phyloP scores from a whole-genome alignment of 1,140 invertebrate species.

The Drosophila santomea region DNA sequence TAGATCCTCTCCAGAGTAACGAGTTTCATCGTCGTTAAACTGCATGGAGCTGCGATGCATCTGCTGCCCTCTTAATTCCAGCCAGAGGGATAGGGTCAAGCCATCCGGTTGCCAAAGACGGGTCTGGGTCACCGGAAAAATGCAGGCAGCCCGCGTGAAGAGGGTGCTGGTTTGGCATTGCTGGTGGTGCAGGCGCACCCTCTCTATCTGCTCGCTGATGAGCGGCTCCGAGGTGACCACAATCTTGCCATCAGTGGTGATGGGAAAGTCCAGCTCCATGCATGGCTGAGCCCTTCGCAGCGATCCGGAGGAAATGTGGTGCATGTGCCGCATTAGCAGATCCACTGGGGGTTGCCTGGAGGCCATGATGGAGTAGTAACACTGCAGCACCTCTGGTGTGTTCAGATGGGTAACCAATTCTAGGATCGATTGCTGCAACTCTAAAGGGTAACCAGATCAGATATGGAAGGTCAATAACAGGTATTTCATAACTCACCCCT shows the following conservation, averaged over 20 bases:
- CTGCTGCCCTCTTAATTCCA: slow-evolving; percentile 70
- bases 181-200: slow-evolving; percentile 69
- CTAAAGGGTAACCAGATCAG: slow-evolving; percentile 21
- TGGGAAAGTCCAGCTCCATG: slow-evolving; percentile 77
- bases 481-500: slow-evolving; percentile 39
- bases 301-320: slow-evolving; percentile 60
- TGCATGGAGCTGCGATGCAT: slow-evolving; percentile 65
- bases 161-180: slow-evolving; percentile 64
- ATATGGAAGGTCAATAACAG: not conserved
- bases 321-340: slow-evolving; percentile 72
- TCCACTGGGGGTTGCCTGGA: slow-evolving; percentile 77
- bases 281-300: slow-evolving; percentile 65
- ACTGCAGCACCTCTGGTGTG: slow-evolving; percentile 71
- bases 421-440: slow-evolving; percentile 77
- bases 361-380: slow-evolving; percentile 70
- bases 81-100: slow-evolving; percentile 74
- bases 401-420: slow-evolving; percentile 77
- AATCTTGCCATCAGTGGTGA: slow-evolving; percentile 72
- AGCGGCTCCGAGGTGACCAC: slow-evolving; percentile 65
- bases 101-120: slow-evolving; percentile 74
- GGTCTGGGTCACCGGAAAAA: slow-evolving; percentile 74
- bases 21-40: slow-evolving; percentile 69
- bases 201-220: slow-evolving; percentile 68
- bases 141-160: slow-evolving; percentile 74
- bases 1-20: slow-evolving; percentile 67